Conservation (phyloP, 2,797 vertebrate genomes). For the Denticeps clupeoides region DNA sequence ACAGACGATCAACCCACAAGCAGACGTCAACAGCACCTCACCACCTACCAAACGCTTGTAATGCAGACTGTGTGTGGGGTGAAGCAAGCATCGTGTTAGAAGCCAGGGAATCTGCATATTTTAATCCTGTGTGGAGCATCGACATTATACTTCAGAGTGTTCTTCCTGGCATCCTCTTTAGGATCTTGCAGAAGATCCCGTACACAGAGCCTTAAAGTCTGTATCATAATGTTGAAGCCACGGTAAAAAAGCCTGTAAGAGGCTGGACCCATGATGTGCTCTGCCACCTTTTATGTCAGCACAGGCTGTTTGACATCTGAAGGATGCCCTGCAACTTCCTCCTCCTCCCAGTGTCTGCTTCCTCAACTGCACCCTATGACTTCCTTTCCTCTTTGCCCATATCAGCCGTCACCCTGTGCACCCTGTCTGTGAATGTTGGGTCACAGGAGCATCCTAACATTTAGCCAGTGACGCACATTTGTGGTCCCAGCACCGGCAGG, state of each 20-base stretch:
- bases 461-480: conserved; percentile 30
- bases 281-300: not conserved
- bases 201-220: too few relatives aligned
- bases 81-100: conserved; percentile 30
- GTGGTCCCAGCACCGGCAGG: conserved; percentile 22
- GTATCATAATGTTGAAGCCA: too few relatives aligned
- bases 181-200: too few relatives aligned
- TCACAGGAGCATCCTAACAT: conserved; percentile 27
- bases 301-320: not conserved
- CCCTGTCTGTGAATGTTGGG: not conserved
- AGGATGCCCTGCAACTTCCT: not conserved
- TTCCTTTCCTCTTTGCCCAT: too few relatives aligned
- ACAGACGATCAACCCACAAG: conserved; percentile 49
- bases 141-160: too few relatives aligned
- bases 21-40: conserved; percentile 46
- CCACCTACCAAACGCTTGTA: conserved; percentile 48
- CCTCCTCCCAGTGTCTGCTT: too few relatives aligned
- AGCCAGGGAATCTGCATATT: conserved; percentile 29
- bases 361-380: too few relatives aligned
- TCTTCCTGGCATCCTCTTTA: too few relatives aligned
- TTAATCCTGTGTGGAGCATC: conserved; percentile 31
- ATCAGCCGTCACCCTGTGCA: too few relatives aligned
- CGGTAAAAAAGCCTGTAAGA: too few relatives aligned
- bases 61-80: conserved; percentile 51
- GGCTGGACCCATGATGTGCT: too few relatives aligned